phyloP scores from a whole-genome alignment of 2,113 vertebrate genomes.

The Apodemus speciosus region DNA sequence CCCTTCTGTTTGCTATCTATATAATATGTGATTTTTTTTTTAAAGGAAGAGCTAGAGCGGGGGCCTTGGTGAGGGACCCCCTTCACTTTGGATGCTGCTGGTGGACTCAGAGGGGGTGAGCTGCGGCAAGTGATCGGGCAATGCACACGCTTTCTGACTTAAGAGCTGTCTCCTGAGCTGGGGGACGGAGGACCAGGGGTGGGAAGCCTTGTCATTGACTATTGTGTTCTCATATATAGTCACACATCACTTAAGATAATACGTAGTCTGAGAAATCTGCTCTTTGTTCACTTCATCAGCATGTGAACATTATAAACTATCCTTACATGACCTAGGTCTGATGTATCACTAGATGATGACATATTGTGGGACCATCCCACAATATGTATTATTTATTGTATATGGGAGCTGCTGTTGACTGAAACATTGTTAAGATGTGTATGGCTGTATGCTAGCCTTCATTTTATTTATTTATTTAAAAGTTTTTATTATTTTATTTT shows the following conservation, averaged over 20 bases:
- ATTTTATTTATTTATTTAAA: neutral
- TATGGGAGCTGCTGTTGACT: neutral
- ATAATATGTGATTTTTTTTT: conserved; percentile 45
- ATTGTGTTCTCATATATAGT: neutral
- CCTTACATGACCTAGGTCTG: neutral
- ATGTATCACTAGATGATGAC: neutral
- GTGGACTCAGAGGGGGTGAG: neutral
- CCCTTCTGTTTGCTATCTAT: conserved; percentile 62
- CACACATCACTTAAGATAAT: neutral
- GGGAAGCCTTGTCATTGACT: neutral
- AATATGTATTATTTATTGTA: neutral
- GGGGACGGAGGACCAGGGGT: neutral
- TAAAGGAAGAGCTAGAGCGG: conserved; percentile 1
- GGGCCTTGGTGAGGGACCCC: conserved; percentile 8
- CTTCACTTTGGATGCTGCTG: neutral
- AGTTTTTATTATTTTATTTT: neutral
- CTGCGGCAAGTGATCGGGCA: too few relatives aligned
- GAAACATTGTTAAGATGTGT: neutral
- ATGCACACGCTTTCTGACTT: neutral
- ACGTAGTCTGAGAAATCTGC: neutral
- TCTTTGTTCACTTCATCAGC: neutral
- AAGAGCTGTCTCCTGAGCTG: neutral
- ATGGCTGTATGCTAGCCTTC: neutral
- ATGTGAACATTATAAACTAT: neutral
- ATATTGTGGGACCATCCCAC: neutral